Base-by-base conservation (phyloP, 2,888 invertebrate genomes). In the Drosophila anomalata region DNA sequence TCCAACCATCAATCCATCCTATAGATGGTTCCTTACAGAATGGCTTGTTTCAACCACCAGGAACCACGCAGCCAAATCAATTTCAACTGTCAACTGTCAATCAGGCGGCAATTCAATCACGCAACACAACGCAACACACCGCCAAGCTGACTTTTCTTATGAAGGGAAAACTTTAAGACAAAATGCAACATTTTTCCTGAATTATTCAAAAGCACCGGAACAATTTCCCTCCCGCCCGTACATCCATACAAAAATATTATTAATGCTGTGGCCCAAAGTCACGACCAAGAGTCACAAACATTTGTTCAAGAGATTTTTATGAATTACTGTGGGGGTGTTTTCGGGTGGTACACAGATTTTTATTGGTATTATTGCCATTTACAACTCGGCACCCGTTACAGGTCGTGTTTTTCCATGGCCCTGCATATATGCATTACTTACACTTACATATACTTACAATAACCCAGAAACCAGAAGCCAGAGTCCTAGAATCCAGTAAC, bases 41-140 rank as follows among this genome's bases (percentile, higher is more conserved):
- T 36, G 36, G 53, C 42, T 59, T 66, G 78, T 69, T 73, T 63
- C 85, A 80, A 76, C 67, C 78, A 78, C 69, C 68, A 31, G 24
- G 54, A 52, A 11, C 52, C 14, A 29, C 51, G 46, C 71, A 67
- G 75, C 70, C 78, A 86, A 89, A 88, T 89, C 89, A 89, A 87
- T 89, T 89, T 88, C 80, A 78, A 78, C 90, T 89, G 89, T 89
- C 90, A 89, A 87, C 89, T 80, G 89, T 89, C 89, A 89, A 89
- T 89, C 89, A 90, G 82, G 69, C 79, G 75, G 76, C 85, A 82
- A 89, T 89, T 90, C 89, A 90, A 89, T 90, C 89, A 87, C 77
- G 68, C 75, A 77, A 73, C 76, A 73, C 11, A 17, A 17, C 26
- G 11, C 3, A 29, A 12, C n/a, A 6, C 36, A 36, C 12, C 0